phyloP scores from a whole-genome alignment of 2,797 vertebrate genomes.

The Emys orbicularis region DNA sequence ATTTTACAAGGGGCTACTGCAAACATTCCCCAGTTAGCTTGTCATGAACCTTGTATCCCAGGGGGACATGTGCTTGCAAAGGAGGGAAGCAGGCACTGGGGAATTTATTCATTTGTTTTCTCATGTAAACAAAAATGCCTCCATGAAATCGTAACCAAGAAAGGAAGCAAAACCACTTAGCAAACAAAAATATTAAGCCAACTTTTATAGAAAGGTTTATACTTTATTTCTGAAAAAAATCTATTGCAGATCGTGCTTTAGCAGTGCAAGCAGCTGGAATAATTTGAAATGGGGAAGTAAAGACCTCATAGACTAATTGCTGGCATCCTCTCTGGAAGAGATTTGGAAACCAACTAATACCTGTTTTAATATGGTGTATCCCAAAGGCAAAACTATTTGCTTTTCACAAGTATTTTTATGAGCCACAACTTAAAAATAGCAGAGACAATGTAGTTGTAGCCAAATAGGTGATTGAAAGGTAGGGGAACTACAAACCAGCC shows the following conservation, averaged over 20 bases:
- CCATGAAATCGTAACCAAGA: neutral
- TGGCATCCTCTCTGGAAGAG: constrained; percentile 62
- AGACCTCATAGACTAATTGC: neutral
- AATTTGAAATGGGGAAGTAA: constrained; percentile 42
- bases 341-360: constrained; percentile 52
- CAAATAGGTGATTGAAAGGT: constrained; percentile 75
- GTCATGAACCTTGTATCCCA: neutral
- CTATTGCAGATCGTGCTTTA: neutral
- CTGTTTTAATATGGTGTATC: constrained; percentile 67
- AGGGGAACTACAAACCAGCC: constrained; percentile 70
- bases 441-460: constrained; percentile 74
- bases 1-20: neutral
- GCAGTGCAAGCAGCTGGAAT: neutral
- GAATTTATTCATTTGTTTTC: neutral
- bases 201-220: constrained; percentile 17
- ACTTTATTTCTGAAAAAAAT: neutral
- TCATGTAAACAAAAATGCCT: constrained; percentile 4
- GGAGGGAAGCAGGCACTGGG: neutral
- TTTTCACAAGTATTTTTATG: constrained; percentile 75
- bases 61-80: rapidly evolving
- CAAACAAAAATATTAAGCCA: neutral
- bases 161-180: constrained; percentile 1
- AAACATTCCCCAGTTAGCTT: neutral
- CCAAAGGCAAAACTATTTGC: constrained; percentile 74
- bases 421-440: constrained; percentile 74